phyloP scores from a whole-genome alignment of 2,888 invertebrate genomes.

The Lamproptera curius region DNA sequence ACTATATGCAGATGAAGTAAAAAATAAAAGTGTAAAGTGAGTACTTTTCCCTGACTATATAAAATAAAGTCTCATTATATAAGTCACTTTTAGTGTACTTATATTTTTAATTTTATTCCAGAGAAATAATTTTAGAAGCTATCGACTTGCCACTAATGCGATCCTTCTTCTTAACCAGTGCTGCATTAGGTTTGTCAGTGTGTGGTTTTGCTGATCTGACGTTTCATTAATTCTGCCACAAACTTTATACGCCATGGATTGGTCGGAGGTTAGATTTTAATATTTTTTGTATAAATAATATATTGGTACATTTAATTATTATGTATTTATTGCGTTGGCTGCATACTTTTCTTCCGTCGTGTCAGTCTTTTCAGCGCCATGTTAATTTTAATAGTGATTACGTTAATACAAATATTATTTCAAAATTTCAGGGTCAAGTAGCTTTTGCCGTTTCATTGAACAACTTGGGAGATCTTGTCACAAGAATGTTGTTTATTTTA shows the following conservation, averaged over 20 bases:
- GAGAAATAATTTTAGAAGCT: slow-evolving; percentile 38
- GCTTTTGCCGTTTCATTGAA: slow-evolving; percentile 80
- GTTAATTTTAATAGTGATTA: too few relatives aligned
- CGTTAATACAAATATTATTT: slow-evolving; percentile 3
- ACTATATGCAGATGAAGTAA: background rate
- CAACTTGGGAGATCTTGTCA: slow-evolving; percentile 80
- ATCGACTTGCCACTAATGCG: slow-evolving; percentile 77
- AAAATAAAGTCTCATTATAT: background rate
- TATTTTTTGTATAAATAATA: too few relatives aligned
- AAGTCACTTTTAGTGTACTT: background rate
- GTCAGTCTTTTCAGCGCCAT: too few relatives aligned
- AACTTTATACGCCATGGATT: slow-evolving; percentile 71
- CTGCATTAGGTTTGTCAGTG: slow-evolving; percentile 77
- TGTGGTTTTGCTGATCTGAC: slow-evolving; percentile 72
- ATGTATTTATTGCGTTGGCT: background rate
- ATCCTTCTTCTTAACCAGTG: slow-evolving; percentile 74
- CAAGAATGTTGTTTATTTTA: slow-evolving; percentile 76
- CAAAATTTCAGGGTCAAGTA: slow-evolving; percentile 66
- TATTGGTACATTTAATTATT: too few relatives aligned
- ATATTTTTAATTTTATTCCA: slow-evolving; percentile 30
- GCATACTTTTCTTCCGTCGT: too few relatives aligned
- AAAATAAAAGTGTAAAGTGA: slow-evolving; percentile 12
- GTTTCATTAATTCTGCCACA: slow-evolving; percentile 77
- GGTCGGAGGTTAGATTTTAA: slow-evolving; percentile 60
- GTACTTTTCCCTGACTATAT: background rate